Evolutionary conservation across 2,797 vertebrate species (phyloP).

Genomic region (Brachyalestes nurse): DNA sequence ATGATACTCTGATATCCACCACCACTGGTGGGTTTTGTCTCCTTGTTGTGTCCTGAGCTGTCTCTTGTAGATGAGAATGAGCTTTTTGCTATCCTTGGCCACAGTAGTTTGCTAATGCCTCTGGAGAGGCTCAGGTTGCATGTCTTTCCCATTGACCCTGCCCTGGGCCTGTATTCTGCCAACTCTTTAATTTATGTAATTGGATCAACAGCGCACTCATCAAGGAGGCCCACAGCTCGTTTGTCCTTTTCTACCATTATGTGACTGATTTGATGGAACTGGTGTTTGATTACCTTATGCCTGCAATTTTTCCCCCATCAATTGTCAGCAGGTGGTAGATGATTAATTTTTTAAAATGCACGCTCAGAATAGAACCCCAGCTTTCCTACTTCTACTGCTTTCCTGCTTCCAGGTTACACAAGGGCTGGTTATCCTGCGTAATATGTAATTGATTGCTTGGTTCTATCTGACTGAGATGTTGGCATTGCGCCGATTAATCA

Average conservation of each 20-base stretch:
- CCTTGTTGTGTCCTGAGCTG: background rate
- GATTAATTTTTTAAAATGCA: conserved; percentile 49
- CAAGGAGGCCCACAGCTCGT: conserved; percentile 43
- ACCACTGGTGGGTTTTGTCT: background rate
- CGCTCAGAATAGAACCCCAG: conserved; percentile 38
- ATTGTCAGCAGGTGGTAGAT: conserved; percentile 33
- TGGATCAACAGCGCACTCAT: conserved; percentile 63
- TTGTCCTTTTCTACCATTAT: conserved; percentile 39
- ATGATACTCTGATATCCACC: background rate
- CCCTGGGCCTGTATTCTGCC: conserved; percentile 38
- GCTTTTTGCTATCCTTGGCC: conserved; percentile 42
- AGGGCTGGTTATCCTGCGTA: conserved; percentile 19
- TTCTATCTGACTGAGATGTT: conserved; percentile 47
- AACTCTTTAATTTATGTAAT: conserved; percentile 69
- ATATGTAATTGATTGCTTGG: conserved; percentile 44
- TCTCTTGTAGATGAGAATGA: conserved; percentile 18
- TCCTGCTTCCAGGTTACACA: conserved; percentile 37
- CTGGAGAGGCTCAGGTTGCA: conserved; percentile 62
- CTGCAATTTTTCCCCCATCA: conserved; percentile 28
- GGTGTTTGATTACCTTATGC: conserved; percentile 48
- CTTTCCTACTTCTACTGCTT: conserved; percentile 23
- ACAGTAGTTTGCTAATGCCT: conserved; percentile 59
- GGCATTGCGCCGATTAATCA: conserved; percentile 66
- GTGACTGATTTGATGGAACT: conserved; percentile 47
- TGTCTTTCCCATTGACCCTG: conserved; percentile 58